Evolutionary conservation across 2,888 invertebrate genomes (phyloP).

Genomic region (Incurvaria masculella): DNA sequence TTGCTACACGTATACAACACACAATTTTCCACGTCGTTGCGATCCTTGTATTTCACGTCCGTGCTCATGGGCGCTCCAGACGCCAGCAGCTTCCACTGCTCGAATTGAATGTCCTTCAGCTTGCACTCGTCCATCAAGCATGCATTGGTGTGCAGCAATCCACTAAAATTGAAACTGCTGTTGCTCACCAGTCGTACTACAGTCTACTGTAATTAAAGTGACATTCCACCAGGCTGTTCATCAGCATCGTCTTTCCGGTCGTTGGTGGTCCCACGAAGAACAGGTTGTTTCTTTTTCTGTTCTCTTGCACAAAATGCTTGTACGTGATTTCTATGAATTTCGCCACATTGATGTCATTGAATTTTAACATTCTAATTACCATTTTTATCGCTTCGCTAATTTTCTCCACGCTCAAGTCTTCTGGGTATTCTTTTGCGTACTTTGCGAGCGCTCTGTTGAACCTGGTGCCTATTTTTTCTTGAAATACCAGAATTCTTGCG

Average conservation of each 20-base stretch:
- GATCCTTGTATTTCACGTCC: constrained; percentile 14
- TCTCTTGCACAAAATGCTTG: constrained; percentile 1
- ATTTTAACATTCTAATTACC: background rate
- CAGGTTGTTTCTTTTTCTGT: constrained; percentile 6
- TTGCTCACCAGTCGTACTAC: constrained; percentile 18
- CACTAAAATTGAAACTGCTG: constrained; percentile 19
- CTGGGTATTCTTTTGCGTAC: background rate
- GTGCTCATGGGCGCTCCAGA: constrained; percentile 6
- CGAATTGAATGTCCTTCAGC: constrained; percentile 22
- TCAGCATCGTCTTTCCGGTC: background rate
- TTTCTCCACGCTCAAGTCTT: background rate
- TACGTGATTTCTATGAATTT: constrained; percentile 3
- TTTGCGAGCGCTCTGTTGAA: constrained; percentile 6
- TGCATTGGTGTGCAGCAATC: constrained; percentile 19
- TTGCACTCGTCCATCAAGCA: constrained; percentile 24
- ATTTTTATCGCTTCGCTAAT: background rate
- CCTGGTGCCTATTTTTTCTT: constrained; percentile 2
- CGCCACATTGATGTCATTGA: background rate
- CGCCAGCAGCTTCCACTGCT: constrained; percentile 24
- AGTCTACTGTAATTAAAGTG: constrained; percentile 18
- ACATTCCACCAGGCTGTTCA: background rate
- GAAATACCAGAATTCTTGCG: constrained; percentile 12
- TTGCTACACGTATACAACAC: too few relatives aligned
- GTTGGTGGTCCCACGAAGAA: constrained; percentile 4
- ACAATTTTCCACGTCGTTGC: background rate